Percentiles rank a stretch among this genome's conserved stretches.
phyloP scores from a whole-genome alignment of 2,797 vertebrate species.

The Poliocrania exsul region DNA sequence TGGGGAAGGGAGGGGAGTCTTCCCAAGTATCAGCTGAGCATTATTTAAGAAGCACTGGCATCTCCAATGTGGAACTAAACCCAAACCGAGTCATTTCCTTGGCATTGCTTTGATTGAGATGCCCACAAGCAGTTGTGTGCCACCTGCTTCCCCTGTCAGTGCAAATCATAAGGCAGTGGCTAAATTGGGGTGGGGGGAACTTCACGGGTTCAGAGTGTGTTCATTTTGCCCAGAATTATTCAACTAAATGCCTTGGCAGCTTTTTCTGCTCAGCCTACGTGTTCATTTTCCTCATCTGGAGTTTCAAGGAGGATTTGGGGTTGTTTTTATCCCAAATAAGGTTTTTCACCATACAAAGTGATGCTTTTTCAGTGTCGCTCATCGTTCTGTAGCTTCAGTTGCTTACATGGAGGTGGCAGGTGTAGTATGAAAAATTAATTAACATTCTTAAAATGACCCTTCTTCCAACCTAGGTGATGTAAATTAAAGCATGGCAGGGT shows the following conservation, averaged over 20 bases:
- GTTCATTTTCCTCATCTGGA: not conserved
- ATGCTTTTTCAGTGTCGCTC: not conserved
- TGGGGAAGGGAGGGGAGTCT: not conserved
- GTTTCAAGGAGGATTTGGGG: not conserved
- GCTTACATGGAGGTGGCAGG: not conserved
- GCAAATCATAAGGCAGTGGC: not conserved
- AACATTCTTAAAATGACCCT: not conserved
- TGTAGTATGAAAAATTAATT: not conserved
- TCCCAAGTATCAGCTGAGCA: fast-evolving
- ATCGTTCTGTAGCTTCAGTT: fast-evolving
- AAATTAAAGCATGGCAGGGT: not conserved
- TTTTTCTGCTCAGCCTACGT: not conserved
- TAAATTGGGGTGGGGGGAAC: fast-evolving
- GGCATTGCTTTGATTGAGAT: not conserved
- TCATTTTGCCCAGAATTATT: not conserved
- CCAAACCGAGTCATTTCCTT: not conserved
- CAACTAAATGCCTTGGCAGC: not conserved
- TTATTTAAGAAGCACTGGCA: not conserved
- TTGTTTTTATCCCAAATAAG: fast-evolving
- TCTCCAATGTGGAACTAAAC: not conserved
- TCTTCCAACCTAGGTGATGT: not conserved
- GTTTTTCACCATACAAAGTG: fast-evolving
- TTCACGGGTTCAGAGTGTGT: not conserved
- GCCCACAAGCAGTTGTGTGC: not conserved
- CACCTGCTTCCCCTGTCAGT: not conserved